Evolutionary conservation across 2,888 invertebrate species (phyloP).

Genomic region (Drosophila limbata): DNA sequence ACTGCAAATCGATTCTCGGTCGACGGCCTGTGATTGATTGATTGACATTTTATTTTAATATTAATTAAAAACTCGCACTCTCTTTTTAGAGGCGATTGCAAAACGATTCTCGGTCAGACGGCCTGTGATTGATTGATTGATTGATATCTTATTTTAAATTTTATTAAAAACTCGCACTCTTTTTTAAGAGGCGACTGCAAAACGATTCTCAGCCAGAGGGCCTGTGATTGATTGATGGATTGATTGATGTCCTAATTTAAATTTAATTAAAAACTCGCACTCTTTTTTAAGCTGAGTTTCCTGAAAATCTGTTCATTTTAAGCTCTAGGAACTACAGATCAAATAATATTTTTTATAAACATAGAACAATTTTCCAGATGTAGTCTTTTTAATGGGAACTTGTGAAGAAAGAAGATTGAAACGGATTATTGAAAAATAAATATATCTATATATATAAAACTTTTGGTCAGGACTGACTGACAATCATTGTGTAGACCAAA

Average conservation of each 20-base stretch:
- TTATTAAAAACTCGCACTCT: constrained; percentile 48
- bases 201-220: constrained; percentile 34
- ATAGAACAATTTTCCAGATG: background rate
- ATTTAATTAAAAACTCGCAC: constrained; percentile 44
- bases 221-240: too few species aligned
- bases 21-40: too few species aligned
- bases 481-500: too few species aligned
- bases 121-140: constrained; percentile 25
- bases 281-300: background rate
- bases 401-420: background rate
- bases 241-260: too few species aligned
- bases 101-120: too few species aligned
- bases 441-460: too few species aligned
- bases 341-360: constrained; percentile 3
- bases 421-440: too few species aligned
- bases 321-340: background rate
- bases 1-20: too few species aligned
- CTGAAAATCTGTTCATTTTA: background rate
- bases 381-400: background rate
- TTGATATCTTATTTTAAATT: background rate
- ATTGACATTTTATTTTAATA: too few species aligned
- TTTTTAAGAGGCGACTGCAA: constrained; percentile 14
- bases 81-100: too few species aligned
- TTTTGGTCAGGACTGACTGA: too few species aligned
- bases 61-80: too few species aligned